These are phyloP conservation scores for Bettongia penicillata DNA, from an alignment of 2,113 vertebrate genomes.

Conservation along the genomic window DNA sequence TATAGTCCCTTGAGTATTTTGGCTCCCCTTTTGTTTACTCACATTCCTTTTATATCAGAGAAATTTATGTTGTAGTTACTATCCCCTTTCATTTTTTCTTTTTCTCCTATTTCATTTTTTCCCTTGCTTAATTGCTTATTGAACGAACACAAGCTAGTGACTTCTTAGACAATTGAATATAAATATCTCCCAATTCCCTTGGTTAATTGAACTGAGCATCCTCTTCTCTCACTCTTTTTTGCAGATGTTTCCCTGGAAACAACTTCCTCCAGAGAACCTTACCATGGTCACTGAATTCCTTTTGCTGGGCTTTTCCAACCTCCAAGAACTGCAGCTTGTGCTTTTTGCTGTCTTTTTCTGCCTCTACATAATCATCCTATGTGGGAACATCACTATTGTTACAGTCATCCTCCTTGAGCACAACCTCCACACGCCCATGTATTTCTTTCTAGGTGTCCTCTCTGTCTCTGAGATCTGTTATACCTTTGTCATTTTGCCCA, in stretches of 20 bases:
- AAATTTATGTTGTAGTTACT: not conserved
- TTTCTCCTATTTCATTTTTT: not conserved
- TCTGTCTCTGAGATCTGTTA: constrained; percentile 50
- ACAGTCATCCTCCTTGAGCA: constrained; percentile 35
- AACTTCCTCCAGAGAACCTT: constrained; percentile 6
- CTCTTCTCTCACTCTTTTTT: not conserved
- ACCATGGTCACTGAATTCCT: constrained; percentile 25
- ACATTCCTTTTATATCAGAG: not conserved
- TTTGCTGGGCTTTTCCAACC: constrained; percentile 62
- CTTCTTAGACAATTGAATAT: not conserved
- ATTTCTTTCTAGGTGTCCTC: constrained; percentile 46
- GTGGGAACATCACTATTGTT: constrained; percentile 53
- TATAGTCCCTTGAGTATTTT: not conserved
- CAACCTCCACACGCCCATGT: constrained; percentile 54
- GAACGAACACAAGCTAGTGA: not conserved
- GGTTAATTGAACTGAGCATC: not conserved
- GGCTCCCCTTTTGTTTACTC: not conserved
- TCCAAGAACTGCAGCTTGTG: constrained; percentile 35
- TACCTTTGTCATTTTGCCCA: constrained; percentile 41
- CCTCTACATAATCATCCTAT: constrained; percentile 15
- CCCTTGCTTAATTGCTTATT: not conserved
- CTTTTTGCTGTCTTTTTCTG: constrained; percentile 52
- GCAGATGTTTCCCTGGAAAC: not conserved
- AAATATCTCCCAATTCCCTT: not conserved
- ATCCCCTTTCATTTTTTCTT: not conserved